Conservation (phyloP, 2,888 invertebrate genomes). For the Watsonalla binaria region DNA sequence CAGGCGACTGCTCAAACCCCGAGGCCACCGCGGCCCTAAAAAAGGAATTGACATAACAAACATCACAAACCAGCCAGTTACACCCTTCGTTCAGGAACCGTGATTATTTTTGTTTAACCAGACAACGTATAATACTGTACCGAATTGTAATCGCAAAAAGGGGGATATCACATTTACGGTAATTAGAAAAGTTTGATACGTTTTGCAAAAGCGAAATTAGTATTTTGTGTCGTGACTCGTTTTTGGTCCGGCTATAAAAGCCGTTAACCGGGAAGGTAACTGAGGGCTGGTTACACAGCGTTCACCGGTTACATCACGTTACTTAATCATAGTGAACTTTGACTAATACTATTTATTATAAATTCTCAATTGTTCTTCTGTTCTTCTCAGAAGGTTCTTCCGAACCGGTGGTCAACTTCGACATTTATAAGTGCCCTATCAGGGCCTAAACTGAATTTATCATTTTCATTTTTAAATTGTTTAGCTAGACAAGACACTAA, state of each 20-base stretch:
- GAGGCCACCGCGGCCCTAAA: too few species aligned
- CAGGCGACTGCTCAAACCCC: too few species aligned
- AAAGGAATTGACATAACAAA: constrained; percentile 18
- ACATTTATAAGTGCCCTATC: too few species aligned
- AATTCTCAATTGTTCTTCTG: too few species aligned
- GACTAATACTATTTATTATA: too few species aligned
- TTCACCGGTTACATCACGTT: constrained; percentile 17
- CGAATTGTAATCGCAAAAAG: constrained; percentile 52
- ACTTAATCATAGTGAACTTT: constrained; percentile 18
- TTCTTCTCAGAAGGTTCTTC: too few species aligned
- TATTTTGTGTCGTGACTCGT: constrained; percentile 66
- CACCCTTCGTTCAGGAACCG: background rate
- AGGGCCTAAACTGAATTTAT: too few species aligned
- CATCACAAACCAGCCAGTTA: background rate
- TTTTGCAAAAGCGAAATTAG: constrained; percentile 66
- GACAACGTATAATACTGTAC: constrained; percentile 22
- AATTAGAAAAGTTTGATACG: constrained; percentile 72
- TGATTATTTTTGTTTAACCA: constrained; percentile 7
- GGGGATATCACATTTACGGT: constrained; percentile 60
- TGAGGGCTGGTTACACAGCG: constrained; percentile 16
- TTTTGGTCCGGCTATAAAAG: constrained; percentile 54
- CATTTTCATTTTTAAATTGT: too few species aligned
- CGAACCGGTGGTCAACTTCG: too few species aligned
- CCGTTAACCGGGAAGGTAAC: constrained; percentile 48
- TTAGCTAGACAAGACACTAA: too few species aligned